These are phyloP conservation scores for Oncorhynchus gorbuscha DNA, from an alignment of 2,113 vertebrate genomes.

Conservation along the genomic window DNA sequence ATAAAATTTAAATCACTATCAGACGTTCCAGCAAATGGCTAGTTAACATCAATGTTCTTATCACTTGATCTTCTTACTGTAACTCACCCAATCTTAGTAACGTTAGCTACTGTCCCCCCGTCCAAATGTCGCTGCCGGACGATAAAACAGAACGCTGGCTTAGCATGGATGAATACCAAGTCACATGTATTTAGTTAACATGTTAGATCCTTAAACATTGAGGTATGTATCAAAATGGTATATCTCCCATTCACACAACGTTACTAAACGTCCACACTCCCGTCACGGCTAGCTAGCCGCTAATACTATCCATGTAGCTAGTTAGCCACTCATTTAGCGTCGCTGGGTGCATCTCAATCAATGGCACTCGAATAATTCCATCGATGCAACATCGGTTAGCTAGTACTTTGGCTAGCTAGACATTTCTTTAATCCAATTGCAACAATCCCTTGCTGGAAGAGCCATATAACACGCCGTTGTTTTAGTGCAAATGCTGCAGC, in stretches of 20 bases:
- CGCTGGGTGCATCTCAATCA: constrained; percentile 55
- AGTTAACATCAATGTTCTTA: background rate
- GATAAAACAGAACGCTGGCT: constrained; percentile 31
- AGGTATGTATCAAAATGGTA: background rate
- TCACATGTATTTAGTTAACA: constrained; percentile 63
- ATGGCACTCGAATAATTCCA: constrained; percentile 63
- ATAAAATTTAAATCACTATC: no score
- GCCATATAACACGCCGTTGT: background rate
- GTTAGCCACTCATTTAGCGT: background rate
- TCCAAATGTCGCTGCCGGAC: constrained; percentile 1
- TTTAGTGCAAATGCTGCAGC: background rate
- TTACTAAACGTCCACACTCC: background rate
- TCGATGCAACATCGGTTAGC: constrained; percentile 59
- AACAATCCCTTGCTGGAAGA: background rate
- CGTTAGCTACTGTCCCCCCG: constrained; percentile 14
- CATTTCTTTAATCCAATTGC: background rate
- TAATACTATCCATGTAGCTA: constrained; percentile 23
- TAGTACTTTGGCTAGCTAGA: background rate
- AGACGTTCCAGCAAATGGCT: background rate
- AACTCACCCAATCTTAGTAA: constrained; percentile 55
- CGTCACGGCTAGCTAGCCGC: constrained; percentile 50
- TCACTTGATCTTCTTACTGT: constrained; percentile 13
- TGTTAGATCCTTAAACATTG: constrained; percentile 17
- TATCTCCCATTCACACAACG: constrained; percentile 1
- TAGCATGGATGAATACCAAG: constrained; percentile 35